Evolutionary conservation across 2,888 invertebrate species (phyloP).

Genomic region (Nematopogon swammerdamellus): DNA sequence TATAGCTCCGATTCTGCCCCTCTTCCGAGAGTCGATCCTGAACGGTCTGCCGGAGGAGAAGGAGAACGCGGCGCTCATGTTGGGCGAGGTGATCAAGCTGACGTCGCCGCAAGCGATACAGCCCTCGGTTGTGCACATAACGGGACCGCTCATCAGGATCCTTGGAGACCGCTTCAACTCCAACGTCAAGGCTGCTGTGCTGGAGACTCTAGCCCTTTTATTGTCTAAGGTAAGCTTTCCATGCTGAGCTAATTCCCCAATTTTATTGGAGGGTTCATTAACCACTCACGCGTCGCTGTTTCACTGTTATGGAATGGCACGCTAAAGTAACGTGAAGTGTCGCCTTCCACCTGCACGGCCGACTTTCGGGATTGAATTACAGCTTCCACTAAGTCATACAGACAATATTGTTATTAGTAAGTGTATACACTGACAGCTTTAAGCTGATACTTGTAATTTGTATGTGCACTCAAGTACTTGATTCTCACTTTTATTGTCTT

Average conservation of each 20-base stretch:
- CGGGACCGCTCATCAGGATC: slow-evolving; percentile 96
- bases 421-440: too few species aligned
- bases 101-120: slow-evolving; percentile 87
- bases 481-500: too few species aligned
- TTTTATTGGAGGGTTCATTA: too few species aligned
- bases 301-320: too few species aligned
- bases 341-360: too few species aligned
- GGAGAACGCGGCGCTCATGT: slow-evolving; percentile 90
- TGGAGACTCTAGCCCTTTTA: slow-evolving; percentile 91
- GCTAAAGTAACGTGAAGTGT: too few species aligned
- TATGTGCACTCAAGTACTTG: too few species aligned
- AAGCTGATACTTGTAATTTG: too few species aligned
- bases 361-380: too few species aligned
- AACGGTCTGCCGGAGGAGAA: slow-evolving; percentile 95
- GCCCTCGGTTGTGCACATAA: slow-evolving; percentile 95
- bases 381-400: too few species aligned
- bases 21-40: slow-evolving; percentile 94
- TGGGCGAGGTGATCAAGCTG: slow-evolving; percentile 77
- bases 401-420: too few species aligned
- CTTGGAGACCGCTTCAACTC: slow-evolving; percentile 93
- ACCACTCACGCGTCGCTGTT: too few species aligned
- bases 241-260: neutral
- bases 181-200: slow-evolving; percentile 92
- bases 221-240: slow-evolving; percentile 80
- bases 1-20: slow-evolving; percentile 88